Evolutionary conservation across 2,797 vertebrate species (phyloP).

Genomic region (Anableps anableps): DNA sequence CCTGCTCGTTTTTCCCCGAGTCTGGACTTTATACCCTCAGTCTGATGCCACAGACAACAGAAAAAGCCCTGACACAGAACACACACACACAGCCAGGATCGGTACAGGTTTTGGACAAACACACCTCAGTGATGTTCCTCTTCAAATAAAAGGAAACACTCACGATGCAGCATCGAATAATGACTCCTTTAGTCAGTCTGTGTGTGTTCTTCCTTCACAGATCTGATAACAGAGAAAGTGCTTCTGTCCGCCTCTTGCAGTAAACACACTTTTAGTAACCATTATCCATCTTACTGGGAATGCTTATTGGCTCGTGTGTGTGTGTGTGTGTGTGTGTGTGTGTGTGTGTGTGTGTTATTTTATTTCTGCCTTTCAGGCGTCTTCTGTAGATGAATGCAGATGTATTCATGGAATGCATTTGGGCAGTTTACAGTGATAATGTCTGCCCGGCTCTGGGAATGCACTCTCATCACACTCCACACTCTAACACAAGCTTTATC

Average conservation of each 20-base stretch:
- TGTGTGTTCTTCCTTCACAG: constrained; percentile 23
- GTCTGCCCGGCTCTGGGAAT: not conserved
- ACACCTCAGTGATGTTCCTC: not conserved
- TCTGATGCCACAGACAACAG: not conserved
- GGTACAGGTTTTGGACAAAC: not conserved
- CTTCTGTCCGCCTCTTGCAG: constrained; percentile 35
- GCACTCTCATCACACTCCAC: constrained; percentile 37
- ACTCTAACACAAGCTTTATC: constrained; percentile 13
- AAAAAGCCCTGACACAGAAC: not conserved
- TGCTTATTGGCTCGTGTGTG: constrained; percentile 28
- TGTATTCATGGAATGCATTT: constrained; percentile 56
- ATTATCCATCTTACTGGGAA: constrained; percentile 26
- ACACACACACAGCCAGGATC: not conserved
- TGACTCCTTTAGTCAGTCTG: not conserved
- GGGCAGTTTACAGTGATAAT: constrained; percentile 37
- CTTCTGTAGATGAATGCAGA: constrained; percentile 53
- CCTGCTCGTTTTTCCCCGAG: not conserved
- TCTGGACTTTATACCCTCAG: not conserved
- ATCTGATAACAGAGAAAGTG: constrained; percentile 37
- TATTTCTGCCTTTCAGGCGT: not conserved
- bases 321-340: constrained; percentile 1
- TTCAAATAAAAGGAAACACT: not conserved
- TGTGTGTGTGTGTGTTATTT: not conserved
- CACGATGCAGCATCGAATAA: not conserved
- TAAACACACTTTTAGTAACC: constrained; percentile 47